These are phyloP conservation scores for Benthosema pterotum DNA, from an alignment of 2,797 vertebrate species.

Conservation along the genomic window DNA sequence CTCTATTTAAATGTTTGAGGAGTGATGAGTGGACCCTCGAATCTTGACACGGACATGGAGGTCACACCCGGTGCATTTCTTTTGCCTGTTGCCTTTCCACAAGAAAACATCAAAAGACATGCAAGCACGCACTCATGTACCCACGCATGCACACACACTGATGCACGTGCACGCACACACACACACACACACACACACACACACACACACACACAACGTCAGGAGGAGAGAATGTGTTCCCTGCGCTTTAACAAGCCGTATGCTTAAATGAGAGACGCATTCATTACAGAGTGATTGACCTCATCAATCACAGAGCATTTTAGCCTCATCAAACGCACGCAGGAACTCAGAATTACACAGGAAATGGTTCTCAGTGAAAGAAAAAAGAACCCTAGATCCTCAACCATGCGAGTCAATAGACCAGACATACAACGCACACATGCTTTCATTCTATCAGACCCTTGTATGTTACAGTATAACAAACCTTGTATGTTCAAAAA, in stretches of 20 bases:
- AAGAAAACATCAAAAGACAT: conserved; percentile 8
- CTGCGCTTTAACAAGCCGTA: conserved; percentile 61
- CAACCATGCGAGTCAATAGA: no score
- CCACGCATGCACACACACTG: no score
- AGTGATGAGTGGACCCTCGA: conserved; percentile 56
- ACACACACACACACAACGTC: background rate
- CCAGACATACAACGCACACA: no score
- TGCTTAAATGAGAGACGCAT: conserved; percentile 47
- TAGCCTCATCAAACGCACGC: conserved; percentile 22
- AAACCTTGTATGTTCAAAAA: no score
- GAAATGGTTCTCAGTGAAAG: conserved; percentile 34
- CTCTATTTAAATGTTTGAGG: conserved; percentile 44
- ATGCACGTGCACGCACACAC: no score
- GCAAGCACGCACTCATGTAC: no score
- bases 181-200: no score
- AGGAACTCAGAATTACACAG: conserved; percentile 21
- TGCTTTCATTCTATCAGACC: no score
- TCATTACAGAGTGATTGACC: conserved; percentile 55
- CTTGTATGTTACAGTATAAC: no score
- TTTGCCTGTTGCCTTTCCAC: conserved; percentile 25
- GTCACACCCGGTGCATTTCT: conserved; percentile 36
- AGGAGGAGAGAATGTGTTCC: conserved; percentile 22
- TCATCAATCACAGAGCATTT: conserved; percentile 57
- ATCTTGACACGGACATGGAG: conserved; percentile 34
- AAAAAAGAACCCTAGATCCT: no score